A percentile compares a stretch with the other conserved stretches of the same genome.
These are phyloP conservation scores for Dynastes hyllus DNA, from an alignment of 2,888 invertebrate genomes.

Conservation along the genomic window DNA sequence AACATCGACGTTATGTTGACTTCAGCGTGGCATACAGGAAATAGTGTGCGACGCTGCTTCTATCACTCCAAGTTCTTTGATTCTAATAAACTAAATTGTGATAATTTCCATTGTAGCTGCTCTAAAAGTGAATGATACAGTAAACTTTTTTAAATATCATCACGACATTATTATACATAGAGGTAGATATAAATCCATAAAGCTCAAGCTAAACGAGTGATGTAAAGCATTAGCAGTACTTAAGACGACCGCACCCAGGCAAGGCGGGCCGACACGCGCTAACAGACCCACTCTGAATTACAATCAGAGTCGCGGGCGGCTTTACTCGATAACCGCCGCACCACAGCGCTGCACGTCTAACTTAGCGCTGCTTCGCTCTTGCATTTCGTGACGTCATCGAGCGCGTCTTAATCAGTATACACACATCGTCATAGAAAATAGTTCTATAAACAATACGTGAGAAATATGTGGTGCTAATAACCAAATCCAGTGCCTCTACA, in stretches of 20 bases:
- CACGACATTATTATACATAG: slow-evolving; percentile 50
- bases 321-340: slow-evolving; percentile 47
- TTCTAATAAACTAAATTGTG: too few relatives aligned
- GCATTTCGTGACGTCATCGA: slow-evolving; percentile 59
- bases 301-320: slow-evolving; percentile 66
- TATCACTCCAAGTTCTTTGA: too few relatives aligned
- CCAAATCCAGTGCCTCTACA: background rate
- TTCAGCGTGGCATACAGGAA: too few relatives aligned
- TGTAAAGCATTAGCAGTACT: slow-evolving; percentile 55
- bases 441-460: slow-evolving; percentile 19
- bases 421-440: slow-evolving; percentile 32
- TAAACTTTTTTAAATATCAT: slow-evolving; percentile 50
- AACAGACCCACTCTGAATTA: slow-evolving; percentile 65
- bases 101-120: slow-evolving; percentile 7
- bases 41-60: too few relatives aligned
- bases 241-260: slow-evolving; percentile 64
- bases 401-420: slow-evolving; percentile 61
- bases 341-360: slow-evolving; percentile 28
- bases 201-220: slow-evolving; percentile 52
- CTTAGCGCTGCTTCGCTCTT: slow-evolving; percentile 44
- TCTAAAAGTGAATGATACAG: slow-evolving; percentile 33
- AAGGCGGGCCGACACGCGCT: slow-evolving; percentile 68
- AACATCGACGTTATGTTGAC: too few relatives aligned
- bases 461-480: slow-evolving; percentile 1
- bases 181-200: slow-evolving; percentile 54